Conservation (phyloP, 2,113 vertebrate species). For the Corythornis vintsioides region DNA sequence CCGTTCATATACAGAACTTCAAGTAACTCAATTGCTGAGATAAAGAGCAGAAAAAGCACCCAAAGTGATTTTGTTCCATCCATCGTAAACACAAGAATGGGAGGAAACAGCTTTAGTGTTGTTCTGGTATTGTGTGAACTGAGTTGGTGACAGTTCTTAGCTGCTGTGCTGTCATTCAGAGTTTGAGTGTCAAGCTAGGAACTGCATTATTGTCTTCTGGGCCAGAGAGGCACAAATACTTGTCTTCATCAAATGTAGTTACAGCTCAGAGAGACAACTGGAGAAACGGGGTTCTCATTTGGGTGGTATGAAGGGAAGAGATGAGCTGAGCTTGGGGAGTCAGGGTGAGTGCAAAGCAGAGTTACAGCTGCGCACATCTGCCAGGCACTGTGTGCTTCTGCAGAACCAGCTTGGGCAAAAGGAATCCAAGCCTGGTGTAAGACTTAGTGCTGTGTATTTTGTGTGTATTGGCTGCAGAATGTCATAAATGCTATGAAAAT, state of each 20-base stretch:
- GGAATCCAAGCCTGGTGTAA: neutral
- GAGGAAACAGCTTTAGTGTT: neutral
- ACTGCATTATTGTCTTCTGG: rapidly evolving
- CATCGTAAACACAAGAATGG: neutral
- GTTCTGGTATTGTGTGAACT: neutral
- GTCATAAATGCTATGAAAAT: neutral
- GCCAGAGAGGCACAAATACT: neutral
- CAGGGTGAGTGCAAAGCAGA: neutral
- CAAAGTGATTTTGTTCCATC: neutral
- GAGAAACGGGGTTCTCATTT: neutral
- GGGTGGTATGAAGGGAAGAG: neutral
- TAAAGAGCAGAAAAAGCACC: neutral
- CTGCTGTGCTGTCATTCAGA: neutral
- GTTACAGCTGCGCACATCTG: neutral
- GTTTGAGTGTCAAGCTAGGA: neutral
- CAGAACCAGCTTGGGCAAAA: neutral
- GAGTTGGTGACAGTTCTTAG: neutral
- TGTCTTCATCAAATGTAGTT: neutral
- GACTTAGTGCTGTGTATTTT: neutral
- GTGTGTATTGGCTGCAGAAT: neutral
- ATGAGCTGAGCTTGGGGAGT: neutral
- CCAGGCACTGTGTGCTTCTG: too few species aligned
- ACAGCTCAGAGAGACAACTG: neutral
- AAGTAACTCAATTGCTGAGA: neutral
- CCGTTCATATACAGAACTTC: neutral